Evolutionary conservation across 2,888 invertebrate species (phyloP).

Genomic region (Agonopterix arenella): DNA sequence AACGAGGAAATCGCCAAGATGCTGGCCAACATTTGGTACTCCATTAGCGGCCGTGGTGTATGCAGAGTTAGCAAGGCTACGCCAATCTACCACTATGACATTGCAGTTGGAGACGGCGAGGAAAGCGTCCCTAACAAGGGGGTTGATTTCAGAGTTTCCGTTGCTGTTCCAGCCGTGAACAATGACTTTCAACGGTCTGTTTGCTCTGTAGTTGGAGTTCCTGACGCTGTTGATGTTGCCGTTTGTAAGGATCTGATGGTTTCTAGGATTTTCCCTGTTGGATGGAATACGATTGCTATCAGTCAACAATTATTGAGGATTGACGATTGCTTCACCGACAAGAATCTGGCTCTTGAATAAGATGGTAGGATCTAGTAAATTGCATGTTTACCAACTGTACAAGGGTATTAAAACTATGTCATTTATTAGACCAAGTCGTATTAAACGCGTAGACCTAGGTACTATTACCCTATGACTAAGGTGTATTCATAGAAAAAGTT

Average conservation of each 20-base stretch:
- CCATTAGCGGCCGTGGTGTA: conserved; percentile 17
- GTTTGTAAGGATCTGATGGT: conserved; percentile 35
- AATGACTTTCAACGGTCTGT: conserved; percentile 36
- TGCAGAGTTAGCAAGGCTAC: conserved; percentile 24
- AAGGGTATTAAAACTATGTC: too few relatives aligned
- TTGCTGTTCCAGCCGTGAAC: conserved; percentile 56
- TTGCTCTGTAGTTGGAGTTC: conserved; percentile 36
- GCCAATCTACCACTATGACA: conserved; percentile 64
- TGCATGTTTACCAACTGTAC: too few relatives aligned
- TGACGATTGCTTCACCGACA: too few relatives aligned
- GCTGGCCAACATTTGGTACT: conserved; percentile 41
- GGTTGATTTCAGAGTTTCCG: conserved; percentile 36
- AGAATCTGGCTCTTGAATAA: too few relatives aligned
- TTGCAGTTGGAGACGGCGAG: conserved; percentile 45
- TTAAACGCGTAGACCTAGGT: too few relatives aligned
- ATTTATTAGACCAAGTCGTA: not conserved
- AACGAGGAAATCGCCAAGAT: conserved; percentile 43
- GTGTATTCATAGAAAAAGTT: too few relatives aligned
- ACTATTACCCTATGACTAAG: too few relatives aligned
- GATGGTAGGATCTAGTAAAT: too few relatives aligned
- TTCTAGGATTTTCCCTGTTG: conserved; percentile 35
- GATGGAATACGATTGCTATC: conserved; percentile 7
- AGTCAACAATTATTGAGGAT: not conserved
- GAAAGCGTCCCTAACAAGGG: conserved; percentile 36
- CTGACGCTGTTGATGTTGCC: conserved; percentile 38